phyloP scores from a whole-genome alignment of 2,888 invertebrate genomes.

The Pediacus dermestoides region DNA sequence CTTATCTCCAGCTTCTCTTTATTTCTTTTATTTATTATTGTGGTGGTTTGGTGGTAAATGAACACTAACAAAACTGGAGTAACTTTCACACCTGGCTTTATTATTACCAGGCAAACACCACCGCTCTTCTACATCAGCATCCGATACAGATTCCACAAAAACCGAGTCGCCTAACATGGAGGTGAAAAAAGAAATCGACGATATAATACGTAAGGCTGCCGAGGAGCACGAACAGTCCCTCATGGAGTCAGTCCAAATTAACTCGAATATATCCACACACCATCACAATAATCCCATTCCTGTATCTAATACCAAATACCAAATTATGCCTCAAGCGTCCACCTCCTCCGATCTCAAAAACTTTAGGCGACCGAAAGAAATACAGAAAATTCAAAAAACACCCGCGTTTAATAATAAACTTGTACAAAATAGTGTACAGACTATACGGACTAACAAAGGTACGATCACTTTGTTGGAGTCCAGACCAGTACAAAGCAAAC shows the following conservation, averaged over 20 bases:
- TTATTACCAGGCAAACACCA: conserved; percentile 8
- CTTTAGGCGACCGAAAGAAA: conserved; percentile 25
- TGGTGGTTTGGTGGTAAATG: no score
- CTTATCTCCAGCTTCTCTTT: no score
- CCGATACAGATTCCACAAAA: conserved; percentile 7
- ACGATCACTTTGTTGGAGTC: conserved; percentile 32
- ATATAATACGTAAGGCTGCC: conserved; percentile 44
- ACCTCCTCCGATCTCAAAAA: conserved; percentile 22
- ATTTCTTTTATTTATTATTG: no score
- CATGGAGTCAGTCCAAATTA: conserved; percentile 8
- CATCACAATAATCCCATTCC: no score
- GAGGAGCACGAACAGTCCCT: conserved; percentile 42
- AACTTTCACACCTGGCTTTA: no score
- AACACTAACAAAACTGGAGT: no score
- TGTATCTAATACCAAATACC: no score
- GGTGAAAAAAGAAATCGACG: conserved; percentile 40
- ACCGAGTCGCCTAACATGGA: conserved; percentile 19
- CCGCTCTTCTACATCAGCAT: conserved; percentile 1
- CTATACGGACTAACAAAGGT: conserved; percentile 35
- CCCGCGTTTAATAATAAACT: no score
- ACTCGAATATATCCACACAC: no score
- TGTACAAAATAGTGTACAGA: conserved; percentile 30
- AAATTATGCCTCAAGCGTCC: conserved; percentile 3
- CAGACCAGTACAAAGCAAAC: conserved; percentile 18
- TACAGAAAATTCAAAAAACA: conserved; percentile 15